Conservation (phyloP, 2,888 invertebrate genomes). For the Apamea sordens region DNA sequence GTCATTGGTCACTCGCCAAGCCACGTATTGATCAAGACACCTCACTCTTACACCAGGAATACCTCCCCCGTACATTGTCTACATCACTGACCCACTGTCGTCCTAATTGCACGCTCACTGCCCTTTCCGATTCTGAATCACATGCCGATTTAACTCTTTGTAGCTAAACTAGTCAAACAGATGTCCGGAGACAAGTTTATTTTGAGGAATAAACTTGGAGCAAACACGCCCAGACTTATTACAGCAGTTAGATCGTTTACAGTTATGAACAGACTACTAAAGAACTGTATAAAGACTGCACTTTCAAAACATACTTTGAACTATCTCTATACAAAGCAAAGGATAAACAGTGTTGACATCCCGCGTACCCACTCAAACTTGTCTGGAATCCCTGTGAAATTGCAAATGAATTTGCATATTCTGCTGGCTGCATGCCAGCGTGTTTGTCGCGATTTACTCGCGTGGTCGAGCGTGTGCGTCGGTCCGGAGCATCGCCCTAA, state of each 20-base stretch:
- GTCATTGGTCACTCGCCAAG: constrained; percentile 75
- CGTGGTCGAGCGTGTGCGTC: constrained; percentile 65
- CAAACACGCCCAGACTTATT: constrained; percentile 6
- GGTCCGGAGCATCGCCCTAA: constrained; percentile 72
- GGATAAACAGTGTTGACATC: constrained; percentile 76
- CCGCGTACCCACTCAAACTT: constrained; percentile 69
- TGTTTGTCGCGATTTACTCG: constrained; percentile 73
- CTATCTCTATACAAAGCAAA: constrained; percentile 57
- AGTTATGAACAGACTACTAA: constrained; percentile 29
- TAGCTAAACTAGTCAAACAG: constrained; percentile 24
- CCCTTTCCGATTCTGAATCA: constrained; percentile 82
- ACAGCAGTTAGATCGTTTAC: constrained; percentile 2
- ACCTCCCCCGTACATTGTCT: constrained; percentile 66
- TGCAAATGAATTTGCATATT: constrained; percentile 86
- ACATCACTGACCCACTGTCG: constrained; percentile 78
- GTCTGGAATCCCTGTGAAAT: constrained; percentile 78
- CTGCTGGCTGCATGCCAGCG: constrained; percentile 80
- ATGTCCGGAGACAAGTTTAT: neutral
- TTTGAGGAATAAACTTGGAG: constrained; percentile 8
- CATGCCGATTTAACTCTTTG: constrained; percentile 68
- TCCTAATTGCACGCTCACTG: constrained; percentile 75
- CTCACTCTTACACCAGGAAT: constrained; percentile 63
- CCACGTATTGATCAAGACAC: constrained; percentile 63
- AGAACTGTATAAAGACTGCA: constrained; percentile 26
- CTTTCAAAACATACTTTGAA: constrained; percentile 41